Evolutionary conservation across 2,113 vertebrate genomes (phyloP), one percentile per base, ranked within the genome.

Genomic region (Pachycephala philippinensis): DNA sequence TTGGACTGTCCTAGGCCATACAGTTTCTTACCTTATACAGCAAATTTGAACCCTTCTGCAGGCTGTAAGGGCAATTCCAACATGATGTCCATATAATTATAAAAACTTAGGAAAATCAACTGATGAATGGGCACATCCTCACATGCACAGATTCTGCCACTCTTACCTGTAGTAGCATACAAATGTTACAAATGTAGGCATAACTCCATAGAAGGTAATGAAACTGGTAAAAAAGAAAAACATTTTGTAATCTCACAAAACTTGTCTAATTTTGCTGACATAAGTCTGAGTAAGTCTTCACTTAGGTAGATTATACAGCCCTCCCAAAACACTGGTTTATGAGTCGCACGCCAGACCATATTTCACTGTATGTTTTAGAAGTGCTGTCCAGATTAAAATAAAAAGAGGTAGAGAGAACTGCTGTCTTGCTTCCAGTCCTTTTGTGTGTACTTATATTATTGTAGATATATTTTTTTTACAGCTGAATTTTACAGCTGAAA

Each of bases 401-500:
- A 39, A 61, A 64, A 27, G 53, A 53, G 27, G 24, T 65, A 44
- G 54, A 63, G 11, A 45, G 14, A 45, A 53, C n/a, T 61, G 77
- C 52, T 64, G 28, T 77, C 79, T 83, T 6, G 0, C 68, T 90
- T 93, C 33, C 54, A 50, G 50, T 21, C 27, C 39, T 69, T 85
- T 69, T 74, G n/a, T 35, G 16, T 57, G 21, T 47, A 65, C 11
- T 50, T 59, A 4, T 1, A 27, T 61, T 66, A 54, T 4, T 79
- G 81, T 20, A 79, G 81, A 56, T 54, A 71, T 20, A 26, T 53
- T 23, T 56, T 52, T 12, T 18, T 37, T 63, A 31, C 35, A 65
- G 42, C 45, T 80, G 57, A 79, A 72, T 86, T 83, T 84, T 65
- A 52, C n/a, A 74, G 59, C 47, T 78, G 64, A 91, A 90, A 49